Conservation (phyloP, 2,113 vertebrate genomes). For the Pelusios castaneus region DNA sequence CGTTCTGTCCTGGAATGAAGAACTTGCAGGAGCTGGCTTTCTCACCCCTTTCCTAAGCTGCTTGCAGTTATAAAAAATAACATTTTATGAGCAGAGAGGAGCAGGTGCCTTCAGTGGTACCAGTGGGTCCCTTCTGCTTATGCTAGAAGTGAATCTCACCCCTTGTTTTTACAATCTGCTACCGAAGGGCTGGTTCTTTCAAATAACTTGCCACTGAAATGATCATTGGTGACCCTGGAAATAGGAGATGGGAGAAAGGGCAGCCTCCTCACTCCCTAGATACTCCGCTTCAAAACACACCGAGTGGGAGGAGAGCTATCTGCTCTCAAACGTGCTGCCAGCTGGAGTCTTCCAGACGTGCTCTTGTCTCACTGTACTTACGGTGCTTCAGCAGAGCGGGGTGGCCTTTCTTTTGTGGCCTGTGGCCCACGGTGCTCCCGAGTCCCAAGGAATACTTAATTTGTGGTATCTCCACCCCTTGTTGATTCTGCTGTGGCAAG, state of each 20-base stretch:
- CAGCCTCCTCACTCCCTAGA: background rate
- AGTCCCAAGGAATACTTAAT: background rate
- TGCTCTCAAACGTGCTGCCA: background rate
- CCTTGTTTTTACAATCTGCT: background rate
- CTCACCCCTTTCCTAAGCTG: fast-evolving
- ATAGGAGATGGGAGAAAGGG: background rate
- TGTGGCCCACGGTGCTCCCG: background rate
- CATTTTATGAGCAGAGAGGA: no score
- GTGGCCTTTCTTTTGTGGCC: background rate
- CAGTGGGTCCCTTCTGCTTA: background rate
- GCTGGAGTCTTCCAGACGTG: fast-evolving
- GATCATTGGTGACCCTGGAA: background rate
- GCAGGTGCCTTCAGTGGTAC: background rate
- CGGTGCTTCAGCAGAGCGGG: background rate
- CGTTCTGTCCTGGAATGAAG: background rate
- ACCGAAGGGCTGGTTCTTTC: background rate
- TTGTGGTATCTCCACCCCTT: background rate
- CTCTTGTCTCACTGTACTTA: background rate
- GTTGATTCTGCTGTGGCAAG: background rate
- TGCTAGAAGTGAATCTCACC: background rate
- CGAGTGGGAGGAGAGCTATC: background rate
- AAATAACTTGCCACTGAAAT: background rate
- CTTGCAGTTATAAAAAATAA: background rate
- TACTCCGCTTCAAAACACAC: background rate
- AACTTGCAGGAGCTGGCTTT: background rate